Evolutionary conservation across 2,888 invertebrate species (phyloP).

Genomic region (Drosophila cognata): DNA sequence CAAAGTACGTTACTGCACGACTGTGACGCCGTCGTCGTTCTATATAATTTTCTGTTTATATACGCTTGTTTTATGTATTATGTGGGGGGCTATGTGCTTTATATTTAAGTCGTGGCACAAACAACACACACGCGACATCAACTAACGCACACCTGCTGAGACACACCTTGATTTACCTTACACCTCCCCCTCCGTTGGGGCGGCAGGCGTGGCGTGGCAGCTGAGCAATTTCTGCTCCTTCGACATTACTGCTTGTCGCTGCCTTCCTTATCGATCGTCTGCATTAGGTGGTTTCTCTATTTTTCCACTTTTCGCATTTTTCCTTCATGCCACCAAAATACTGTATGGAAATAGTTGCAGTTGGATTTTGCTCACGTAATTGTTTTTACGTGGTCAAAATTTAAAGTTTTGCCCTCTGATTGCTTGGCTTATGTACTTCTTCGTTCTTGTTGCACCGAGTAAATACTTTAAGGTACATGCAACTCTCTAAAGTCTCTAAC

Average conservation of each 20-base stretch:
- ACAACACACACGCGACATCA: conserved; percentile 23
- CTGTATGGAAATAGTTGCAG: conserved; percentile 44
- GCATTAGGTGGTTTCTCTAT: conserved; percentile 23
- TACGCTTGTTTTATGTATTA: conserved; percentile 40
- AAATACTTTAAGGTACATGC: conserved; percentile 16
- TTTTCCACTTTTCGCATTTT: conserved; percentile 23
- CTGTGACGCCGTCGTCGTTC: conserved; percentile 42
- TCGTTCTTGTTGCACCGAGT: conserved; percentile 4
- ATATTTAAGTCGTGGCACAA: conserved; percentile 41
- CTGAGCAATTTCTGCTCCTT: conserved; percentile 27
- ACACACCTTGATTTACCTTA: conserved; percentile 75
- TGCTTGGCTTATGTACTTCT: conserved; percentile 13
- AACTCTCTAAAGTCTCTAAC: conserved; percentile 13
- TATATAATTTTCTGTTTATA: conserved; percentile 60
- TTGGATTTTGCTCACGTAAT: conserved; percentile 51
- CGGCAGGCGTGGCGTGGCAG: conserved; percentile 33
- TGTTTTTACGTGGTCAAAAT: conserved; percentile 57
- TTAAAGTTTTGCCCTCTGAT: conserved; percentile 38
- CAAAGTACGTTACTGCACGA: conserved; percentile 67
- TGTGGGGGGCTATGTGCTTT: conserved; percentile 36
- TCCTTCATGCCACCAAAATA: conserved; percentile 12
- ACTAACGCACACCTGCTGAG: conserved; percentile 49
- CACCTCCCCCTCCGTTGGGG: conserved; percentile 10
- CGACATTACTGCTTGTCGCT: conserved; percentile 3
- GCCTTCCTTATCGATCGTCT: conserved; percentile 67